Percentiles rank a stretch among this genome's conserved stretches.
phyloP scores from a whole-genome alignment of 2,888 invertebrate genomes.

The Xylocampa areola region DNA sequence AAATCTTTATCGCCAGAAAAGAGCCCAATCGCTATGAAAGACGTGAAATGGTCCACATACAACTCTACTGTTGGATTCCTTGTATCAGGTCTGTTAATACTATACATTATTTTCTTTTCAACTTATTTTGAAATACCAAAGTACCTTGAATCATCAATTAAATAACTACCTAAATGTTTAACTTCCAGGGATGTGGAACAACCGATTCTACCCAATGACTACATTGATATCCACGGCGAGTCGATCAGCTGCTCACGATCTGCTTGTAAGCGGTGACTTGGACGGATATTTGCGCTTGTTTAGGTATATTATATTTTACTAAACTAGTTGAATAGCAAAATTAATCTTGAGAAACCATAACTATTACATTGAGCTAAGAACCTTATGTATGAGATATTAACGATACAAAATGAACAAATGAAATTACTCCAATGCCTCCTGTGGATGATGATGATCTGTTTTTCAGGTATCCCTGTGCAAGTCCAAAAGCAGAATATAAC shows the following conservation, averaged over 20 bases:
- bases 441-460: constrained; percentile 2
- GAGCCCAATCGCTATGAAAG: constrained; percentile 96
- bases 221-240: constrained; percentile 95
- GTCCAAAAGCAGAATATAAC: constrained; percentile 95
- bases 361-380: too few species aligned
- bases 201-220: constrained; percentile 95
- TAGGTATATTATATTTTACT: constrained; percentile 86
- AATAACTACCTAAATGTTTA: constrained; percentile 1
- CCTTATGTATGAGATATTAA: too few species aligned
- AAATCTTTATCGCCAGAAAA: constrained; percentile 96
- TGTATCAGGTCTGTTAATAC: constrained; percentile 91
- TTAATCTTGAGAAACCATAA: too few species aligned
- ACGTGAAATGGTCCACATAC: constrained; percentile 96
- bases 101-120: too few species aligned
- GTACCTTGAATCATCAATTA: too few species aligned
- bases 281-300: constrained; percentile 96
- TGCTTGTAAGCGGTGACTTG: constrained; percentile 96
- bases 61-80: constrained; percentile 96
- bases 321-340: too few species aligned
- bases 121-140: too few species aligned
- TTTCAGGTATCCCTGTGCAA: constrained; percentile 95
- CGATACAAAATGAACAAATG: too few species aligned
- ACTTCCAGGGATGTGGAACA: constrained; percentile 95
- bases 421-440: too few species aligned
- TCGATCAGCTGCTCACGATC: constrained; percentile 95